Evolutionary conservation across 30 jellyfish, hydroid and myxozoan genomes (phyloP).

Genomic region (Mastigias papua): DNA sequence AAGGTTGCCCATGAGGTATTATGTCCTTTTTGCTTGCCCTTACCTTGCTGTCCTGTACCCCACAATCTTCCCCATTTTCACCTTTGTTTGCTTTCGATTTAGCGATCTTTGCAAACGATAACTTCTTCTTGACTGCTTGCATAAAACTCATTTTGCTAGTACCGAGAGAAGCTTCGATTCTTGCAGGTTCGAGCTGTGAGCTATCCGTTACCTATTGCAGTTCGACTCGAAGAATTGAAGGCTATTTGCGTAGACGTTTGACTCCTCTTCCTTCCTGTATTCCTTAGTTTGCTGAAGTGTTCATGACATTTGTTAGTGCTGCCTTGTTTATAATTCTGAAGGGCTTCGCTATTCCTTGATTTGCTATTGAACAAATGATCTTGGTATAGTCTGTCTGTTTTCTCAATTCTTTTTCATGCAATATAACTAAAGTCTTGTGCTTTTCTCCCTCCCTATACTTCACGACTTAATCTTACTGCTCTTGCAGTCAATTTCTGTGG

Average conservation of each 20-base stretch:
- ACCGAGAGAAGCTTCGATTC: not conserved
- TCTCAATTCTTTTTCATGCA: no score
- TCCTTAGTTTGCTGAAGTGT: not conserved
- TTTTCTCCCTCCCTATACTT: not conserved
- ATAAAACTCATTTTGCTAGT: not conserved
- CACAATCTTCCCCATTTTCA: not conserved
- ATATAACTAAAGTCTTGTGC: not conserved
- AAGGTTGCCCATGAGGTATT: no score
- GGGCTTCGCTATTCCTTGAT: not conserved
- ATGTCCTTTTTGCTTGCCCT: not conserved
- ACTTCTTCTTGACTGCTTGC: not conserved
- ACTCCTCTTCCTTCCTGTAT: not conserved
- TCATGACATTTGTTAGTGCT: not conserved
- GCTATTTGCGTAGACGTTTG: not conserved
- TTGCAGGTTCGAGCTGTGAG: not conserved
- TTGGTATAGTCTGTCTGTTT: no score
- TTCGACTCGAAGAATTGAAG: not conserved
- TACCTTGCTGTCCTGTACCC: not conserved
- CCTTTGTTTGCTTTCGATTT: not conserved
- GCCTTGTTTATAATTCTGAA: not conserved
- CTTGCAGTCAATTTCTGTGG: no score
- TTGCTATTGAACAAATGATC: not conserved
- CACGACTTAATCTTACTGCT: not conserved
- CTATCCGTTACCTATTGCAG: not conserved
- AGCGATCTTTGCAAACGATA: not conserved